Base-by-base conservation (phyloP, 1,140 invertebrate genomes). In the Oryctes rhinoceros region DNA sequence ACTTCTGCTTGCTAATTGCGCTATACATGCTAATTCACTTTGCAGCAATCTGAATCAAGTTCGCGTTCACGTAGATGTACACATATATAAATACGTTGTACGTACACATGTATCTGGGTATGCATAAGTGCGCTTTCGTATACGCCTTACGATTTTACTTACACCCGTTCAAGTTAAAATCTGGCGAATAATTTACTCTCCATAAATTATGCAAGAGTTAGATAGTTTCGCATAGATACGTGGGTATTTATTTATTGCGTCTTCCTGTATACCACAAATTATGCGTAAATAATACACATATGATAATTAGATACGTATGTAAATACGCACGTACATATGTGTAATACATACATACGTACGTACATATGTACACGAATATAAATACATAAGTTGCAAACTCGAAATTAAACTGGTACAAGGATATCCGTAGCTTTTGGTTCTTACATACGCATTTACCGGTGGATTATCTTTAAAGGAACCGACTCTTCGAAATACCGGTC, bases 121-220 rank as follows among this genome's bases (percentile, higher is more conserved):
- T 59, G 18, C 3, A 59, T 59, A 59, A 59, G 53, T 59, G 0
- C 18, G n/a, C 1, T 15, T 13, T 53, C 13, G n/a, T n/a, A n/a
- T n/a, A 59, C 6, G 53, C 53, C 53, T 59, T 59, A n/a, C 18
- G 15, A 18, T 59, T 59, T 59, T 59, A 59, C n/a, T 59, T 18
- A 59, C n/a, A 59, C 15, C 53, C 53, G 53, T 59, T 59, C 18
- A 59, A 59, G 18, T 59, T 59, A 59, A 59, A 59, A 59, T 18
- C 15, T 59, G 5, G 5, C n/a, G 18, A 59, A 59, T 59, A 59
- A 59, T 59, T 59, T 59, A 59, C n/a, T 59, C 53, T 2, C 18
- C 18, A 59, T 59, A 18, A 59, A 59, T 59, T 18, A 59, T 59
- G 53, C 6, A 59, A 59, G 0, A 59, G 53, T 59, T 59, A 59